Evolutionary conservation across 1,140 invertebrate genomes (phyloP), one percentile per base, ranked within the genome.

Genomic region (Drosophila sp.): DNA sequence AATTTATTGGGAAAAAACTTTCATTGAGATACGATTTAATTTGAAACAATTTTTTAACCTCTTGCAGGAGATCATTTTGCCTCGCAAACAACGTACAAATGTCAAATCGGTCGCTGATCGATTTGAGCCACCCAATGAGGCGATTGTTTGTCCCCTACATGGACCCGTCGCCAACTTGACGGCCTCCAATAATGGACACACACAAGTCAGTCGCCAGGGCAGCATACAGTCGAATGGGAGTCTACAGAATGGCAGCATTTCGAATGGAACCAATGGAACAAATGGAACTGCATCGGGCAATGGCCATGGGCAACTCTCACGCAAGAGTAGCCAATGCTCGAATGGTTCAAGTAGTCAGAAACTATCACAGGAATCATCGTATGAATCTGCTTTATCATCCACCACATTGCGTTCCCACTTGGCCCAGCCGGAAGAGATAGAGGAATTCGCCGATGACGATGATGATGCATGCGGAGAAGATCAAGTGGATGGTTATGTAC

Each of bases 61-160:
- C 29, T 8, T 33, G 2, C 44, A 92, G 91, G 91, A 97, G 94
- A 95, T 97, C 60, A 94, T 96, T 27, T 93, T 97, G 69, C 95
- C 96, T 4, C 94, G 96, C 70, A 94, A 95, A 84, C 95, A 95
- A 92, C 94, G 97, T 61, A 97, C 96, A n/a, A 93, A 95, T 33
- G 94, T 93, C 23, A 95, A 95, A 57, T 95, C 95, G n/a, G 94
- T 96, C 8, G 95, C 96, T 5, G 93, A 92, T 63, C 72, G 87
- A 29, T 91, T 91, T 47, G 90, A 90, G 72, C 81, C 90, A 5
- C 81, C 90, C 7, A 91, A 91, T 60, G 85, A 87, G 57, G 65
- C 90, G 7, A 91, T 91, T 11, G 81, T 91, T 0, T 90, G 84
- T 60, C 87, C 91, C 17, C 72, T 92, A 29, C 85, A 90, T 32